These are phyloP conservation scores for Aurelia sp. DNA, from an alignment of 30 jellyfish, hydroid and myxozoan species.

Conservation along the genomic window DNA sequence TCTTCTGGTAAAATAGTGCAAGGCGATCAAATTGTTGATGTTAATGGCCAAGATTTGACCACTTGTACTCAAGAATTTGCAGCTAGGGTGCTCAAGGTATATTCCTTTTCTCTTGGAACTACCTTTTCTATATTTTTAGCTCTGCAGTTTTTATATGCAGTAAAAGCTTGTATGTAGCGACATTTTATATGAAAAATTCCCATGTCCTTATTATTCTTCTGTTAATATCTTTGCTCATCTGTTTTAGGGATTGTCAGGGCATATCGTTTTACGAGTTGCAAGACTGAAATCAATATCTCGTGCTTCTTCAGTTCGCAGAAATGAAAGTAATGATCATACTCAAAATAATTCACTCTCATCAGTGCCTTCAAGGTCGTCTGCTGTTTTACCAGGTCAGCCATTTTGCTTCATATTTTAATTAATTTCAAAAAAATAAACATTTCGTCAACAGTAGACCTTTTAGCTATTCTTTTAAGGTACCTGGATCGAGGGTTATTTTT, in stretches of 20 bases:
- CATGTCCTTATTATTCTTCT: not conserved
- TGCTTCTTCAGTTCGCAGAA: constrained; percentile 66
- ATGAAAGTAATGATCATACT: not conserved
- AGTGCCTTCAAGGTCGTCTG: not conserved
- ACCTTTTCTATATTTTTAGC: not conserved
- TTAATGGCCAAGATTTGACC: constrained; percentile 84
- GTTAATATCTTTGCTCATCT: not conserved
- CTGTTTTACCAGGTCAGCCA: too few species aligned
- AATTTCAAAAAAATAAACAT: too few species aligned
- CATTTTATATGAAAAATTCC: too few species aligned
- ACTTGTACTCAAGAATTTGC: constrained; percentile 92
- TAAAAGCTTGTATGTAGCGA: too few species aligned
- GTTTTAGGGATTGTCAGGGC: constrained; percentile 63
- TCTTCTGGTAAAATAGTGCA: constrained; percentile 73
- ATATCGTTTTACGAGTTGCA: constrained; percentile 57
- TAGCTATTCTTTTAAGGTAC: too few species aligned
- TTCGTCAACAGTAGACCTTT: too few species aligned
- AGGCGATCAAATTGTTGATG: constrained; percentile 90
- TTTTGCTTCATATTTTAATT: too few species aligned
- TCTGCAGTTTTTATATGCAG: not conserved
- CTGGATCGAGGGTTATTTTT: too few species aligned
- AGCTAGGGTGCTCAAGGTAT: constrained; percentile 79
- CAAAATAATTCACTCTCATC: not conserved
- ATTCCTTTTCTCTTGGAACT: too few species aligned
- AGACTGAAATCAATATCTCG: constrained; percentile 71